Evolutionary conservation across 64 coral and sea anemone genomes (phyloP), one percentile per base, ranked within the genome.

Genomic region (Stichodactyla mertensii): DNA sequence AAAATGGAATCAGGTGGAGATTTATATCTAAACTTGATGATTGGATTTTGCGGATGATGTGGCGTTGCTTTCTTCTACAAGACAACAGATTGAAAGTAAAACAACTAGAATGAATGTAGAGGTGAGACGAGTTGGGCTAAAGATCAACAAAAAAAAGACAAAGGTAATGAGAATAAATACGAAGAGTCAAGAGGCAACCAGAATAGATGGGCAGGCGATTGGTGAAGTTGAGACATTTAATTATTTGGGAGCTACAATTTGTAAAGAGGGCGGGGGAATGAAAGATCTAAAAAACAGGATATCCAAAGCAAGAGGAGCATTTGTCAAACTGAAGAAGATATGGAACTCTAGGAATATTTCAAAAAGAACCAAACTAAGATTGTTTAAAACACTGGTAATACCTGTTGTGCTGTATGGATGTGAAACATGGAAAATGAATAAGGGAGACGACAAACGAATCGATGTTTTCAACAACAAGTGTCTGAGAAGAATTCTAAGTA

Each of bases 81-180:
- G 16, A 55, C 77, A 88, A 19, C 86, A 80, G 4, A 85, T 90
- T 77, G 67, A 90, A 52, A 53, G 77, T 61, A 90, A 90, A 77
- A 90, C 82, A 20, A 85, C 83, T 52, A 90, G 53, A 53, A 28
- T 83, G 61, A 36, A 79, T 54, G 57, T 78, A 27, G 89, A 84
- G 52, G 82, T 83, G n/a, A 61, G 28, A 86, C 23, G 66, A 58
- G 52, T 90, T 18, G 83, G 83, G 52, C 83, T 86, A 8, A 90
- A 57, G 78, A 64, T 79, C 27, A 90, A 90, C 54, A 45, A 53
- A 20, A 64, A 85, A 28, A 90, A 90, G 84, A 87, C 60, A 87
- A 91, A 85, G 27, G 74, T 54, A 55, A 86, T 86, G 22, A 79
- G 55, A 57, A 86, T 91, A 4, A 86, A 91, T 86, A 71, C 54